Evolutionary conservation across 2,797 vertebrate species (phyloP).

Genomic region (Girardinus metallicus): DNA sequence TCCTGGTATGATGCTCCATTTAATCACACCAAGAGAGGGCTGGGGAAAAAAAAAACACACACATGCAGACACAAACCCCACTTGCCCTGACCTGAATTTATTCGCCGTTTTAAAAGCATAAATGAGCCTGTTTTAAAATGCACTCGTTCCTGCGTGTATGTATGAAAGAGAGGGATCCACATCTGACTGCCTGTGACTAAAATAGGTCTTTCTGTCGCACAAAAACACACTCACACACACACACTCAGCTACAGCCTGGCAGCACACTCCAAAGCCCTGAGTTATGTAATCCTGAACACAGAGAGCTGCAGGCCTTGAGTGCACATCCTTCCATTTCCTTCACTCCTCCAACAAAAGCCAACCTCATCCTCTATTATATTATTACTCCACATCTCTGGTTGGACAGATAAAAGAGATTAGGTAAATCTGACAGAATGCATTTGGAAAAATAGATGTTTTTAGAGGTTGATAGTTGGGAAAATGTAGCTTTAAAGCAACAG

Average conservation of each 20-base stretch:
- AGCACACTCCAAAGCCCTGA: conserved; percentile 65
- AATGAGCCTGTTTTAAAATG: conserved; percentile 1
- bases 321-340: conserved; percentile 71
- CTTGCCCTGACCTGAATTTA: conserved; percentile 55
- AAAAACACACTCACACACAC: conserved; percentile 28
- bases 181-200: conserved; percentile 45
- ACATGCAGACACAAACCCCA: conserved; percentile 28
- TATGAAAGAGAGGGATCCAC: conserved; percentile 14
- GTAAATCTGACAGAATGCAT: not conserved
- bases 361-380: conserved; percentile 47
- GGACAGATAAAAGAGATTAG: conserved; percentile 27
- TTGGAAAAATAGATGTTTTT: not conserved
- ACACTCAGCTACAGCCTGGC: conserved; percentile 48
- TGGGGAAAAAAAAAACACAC: conserved; percentile 10
- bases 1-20: conserved; percentile 63
- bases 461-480: not conserved
- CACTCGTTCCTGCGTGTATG: not conserved
- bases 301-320: conserved; percentile 79
- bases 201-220: conserved; percentile 39
- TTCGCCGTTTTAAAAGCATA: not conserved
- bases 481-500: conserved; percentile 45
- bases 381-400: conserved; percentile 51
- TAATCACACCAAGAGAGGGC: conserved; percentile 53
- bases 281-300: conserved; percentile 78
- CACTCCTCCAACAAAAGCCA: conserved; percentile 50